A percentile compares a stretch with the other conserved stretches of the same genome.
Conservation (phyloP, 2,113 vertebrate species). For the Nerophis lumbriciformis region DNA sequence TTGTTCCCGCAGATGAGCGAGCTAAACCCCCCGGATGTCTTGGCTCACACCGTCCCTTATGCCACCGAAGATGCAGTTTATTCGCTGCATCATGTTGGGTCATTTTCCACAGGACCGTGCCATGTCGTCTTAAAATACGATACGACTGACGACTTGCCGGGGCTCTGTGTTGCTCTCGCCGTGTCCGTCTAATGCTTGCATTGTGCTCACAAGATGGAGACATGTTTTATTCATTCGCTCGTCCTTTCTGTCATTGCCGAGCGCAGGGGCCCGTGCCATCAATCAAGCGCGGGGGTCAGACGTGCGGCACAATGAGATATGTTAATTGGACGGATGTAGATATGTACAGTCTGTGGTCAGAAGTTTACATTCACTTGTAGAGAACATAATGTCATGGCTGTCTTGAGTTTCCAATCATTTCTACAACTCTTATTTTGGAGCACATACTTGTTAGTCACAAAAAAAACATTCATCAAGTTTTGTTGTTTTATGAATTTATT, state of each 20-base stretch:
- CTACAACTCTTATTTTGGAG: too few species aligned
- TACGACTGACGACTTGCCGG: neutral
- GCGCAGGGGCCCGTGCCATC: conserved; percentile 49
- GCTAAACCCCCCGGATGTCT: too few species aligned
- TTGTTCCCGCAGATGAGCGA: too few species aligned
- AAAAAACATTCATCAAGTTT: too few species aligned
- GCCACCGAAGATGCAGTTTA: too few species aligned
- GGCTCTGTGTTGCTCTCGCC: neutral
- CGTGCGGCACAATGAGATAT: conserved; percentile 49
- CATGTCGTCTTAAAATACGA: too few species aligned
- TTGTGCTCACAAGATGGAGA: conserved; percentile 43
- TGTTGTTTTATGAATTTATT: too few species aligned
- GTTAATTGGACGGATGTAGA: conserved; percentile 48
- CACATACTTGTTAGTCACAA: too few species aligned
- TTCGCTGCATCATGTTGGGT: neutral
- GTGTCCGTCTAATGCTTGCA: conserved; percentile 10
- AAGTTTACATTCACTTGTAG: too few species aligned
- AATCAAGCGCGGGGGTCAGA: conserved; percentile 50
- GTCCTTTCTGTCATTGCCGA: conserved; percentile 62
- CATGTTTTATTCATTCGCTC: conserved; percentile 65
- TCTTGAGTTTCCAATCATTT: too few species aligned
- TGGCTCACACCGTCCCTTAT: too few species aligned
- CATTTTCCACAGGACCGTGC: neutral
- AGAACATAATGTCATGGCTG: too few species aligned
- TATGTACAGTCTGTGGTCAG: neutral